Base-by-base conservation (phyloP, 2,888 invertebrate genomes). In the Hydrotaea diabolus region DNA sequence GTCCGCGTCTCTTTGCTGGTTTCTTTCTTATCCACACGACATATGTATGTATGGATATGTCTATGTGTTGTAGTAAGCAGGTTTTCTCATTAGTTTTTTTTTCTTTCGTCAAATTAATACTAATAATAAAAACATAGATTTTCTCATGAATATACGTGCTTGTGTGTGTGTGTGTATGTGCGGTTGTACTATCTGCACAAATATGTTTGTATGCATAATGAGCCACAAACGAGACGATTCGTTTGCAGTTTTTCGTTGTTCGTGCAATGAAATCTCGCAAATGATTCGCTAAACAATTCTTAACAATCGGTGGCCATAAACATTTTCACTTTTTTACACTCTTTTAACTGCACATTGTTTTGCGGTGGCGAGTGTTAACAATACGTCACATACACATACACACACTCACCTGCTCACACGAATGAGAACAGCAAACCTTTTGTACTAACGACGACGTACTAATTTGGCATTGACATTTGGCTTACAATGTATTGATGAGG, bases 391-490 rank as follows among this genome's bases (percentile, higher is more conserved):
- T 13, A 62, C 62, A 62, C 62, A 62, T n/a, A 36, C 59, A 59
- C 0, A 62, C 62, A n/a, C 43, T 21, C 55, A 15, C 55, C 2
- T n/a, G 26, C 7, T 21, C 55, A 15, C 21, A 19, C 49, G 23
- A 11, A 21, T 26, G 26, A n/a, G n/a, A n/a, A n/a, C n/a, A 49
- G n/a, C 49, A 5, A 31, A 7, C 46, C n/a, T 39, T 15, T 69
- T 19, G n/a, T n/a, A n/a, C n/a, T n/a, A n/a, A n/a, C n/a, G n/a
- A n/a, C n/a, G 17, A 71, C 57, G 36, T 77, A 62, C 46, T 49
- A 26, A 21, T 62, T 64, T 78, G 78, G 62, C 78, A 78, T 78
- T 78, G 78, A 78, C 72, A 78, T 78, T 78, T 78, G 43, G 19
- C 62, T 53, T 57, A 71, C 71, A 71, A 15, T 59, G 26, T 59